Evolutionary conservation across 2,113 vertebrate species (phyloP).

Genomic region (Psammodynastes pulverulentus): DNA sequence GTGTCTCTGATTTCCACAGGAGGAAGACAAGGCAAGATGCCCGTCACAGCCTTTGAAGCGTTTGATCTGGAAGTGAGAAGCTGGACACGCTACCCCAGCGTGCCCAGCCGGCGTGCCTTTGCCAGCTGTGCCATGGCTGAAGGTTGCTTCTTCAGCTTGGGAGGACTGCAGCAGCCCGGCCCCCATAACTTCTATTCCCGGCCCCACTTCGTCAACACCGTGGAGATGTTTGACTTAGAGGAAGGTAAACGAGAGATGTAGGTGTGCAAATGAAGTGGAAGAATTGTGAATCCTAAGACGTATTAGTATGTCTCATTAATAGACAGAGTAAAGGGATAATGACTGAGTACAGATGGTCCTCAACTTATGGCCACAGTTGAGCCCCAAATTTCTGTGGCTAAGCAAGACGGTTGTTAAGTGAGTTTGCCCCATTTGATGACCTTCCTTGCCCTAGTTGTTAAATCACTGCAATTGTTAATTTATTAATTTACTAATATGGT

Average conservation of each 20-base stretch:
- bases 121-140: conserved; percentile 83
- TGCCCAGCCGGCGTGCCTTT: conserved; percentile 95
- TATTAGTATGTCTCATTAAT: no score
- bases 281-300: neutral
- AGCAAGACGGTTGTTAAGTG: neutral
- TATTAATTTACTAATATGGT: neutral
- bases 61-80: conserved; percentile 90
- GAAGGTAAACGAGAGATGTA: conserved; percentile 76
- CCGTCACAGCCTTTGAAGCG: conserved; percentile 93
- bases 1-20: conserved; percentile 64
- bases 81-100: conserved; percentile 89
- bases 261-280: neutral
- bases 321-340: neutral
- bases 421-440: neutral
- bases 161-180: conserved; percentile 93
- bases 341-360: neutral
- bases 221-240: conserved; percentile 90
- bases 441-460: neutral
- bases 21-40: conserved; percentile 94
- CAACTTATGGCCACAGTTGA: neutral
- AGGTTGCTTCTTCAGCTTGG: conserved; percentile 86
- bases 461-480: neutral
- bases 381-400: neutral
- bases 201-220: conserved; percentile 95
- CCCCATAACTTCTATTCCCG: conserved; percentile 98